These are phyloP conservation scores for Catharus minimus DNA, from an alignment of 2,113 vertebrate species.

Conservation along the genomic window DNA sequence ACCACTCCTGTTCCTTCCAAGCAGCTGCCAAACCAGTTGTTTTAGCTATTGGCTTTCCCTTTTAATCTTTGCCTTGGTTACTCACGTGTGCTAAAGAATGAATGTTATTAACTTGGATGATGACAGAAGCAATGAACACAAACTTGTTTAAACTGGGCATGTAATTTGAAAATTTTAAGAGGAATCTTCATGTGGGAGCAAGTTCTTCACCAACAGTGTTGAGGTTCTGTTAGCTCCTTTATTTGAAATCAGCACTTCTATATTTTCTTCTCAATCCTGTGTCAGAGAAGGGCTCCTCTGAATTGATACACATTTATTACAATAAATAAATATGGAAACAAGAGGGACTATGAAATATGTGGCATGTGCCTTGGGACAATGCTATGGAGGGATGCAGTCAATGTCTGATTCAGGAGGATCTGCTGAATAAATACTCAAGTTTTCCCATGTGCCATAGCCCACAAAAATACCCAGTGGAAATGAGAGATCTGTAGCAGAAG, in stretches of 20 bases:
- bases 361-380: neutral
- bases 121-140: conserved; percentile 21
- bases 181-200: conserved; percentile 39
- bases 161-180: conserved; percentile 28
- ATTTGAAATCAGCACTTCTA: neutral
- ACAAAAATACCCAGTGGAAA: neutral
- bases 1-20: conserved; percentile 15
- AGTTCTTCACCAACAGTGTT: neutral
- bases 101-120: neutral
- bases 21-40: conserved; percentile 57
- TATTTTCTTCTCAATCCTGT: neutral
- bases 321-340: neutral
- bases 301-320: neutral
- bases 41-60: conserved; percentile 46
- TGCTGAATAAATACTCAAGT: neutral
- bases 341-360: fast-evolving
- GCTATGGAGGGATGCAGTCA: neutral
- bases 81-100: conserved; percentile 25
- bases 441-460: neutral
- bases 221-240: neutral
- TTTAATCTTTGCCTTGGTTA: conserved; percentile 47
- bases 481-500: neutral
- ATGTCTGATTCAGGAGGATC: neutral
- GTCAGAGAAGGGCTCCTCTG: neutral
- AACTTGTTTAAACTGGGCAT: conserved; percentile 41